Evolutionary conservation across 1,140 invertebrate species (phyloP), one percentile per base, ranked within the genome.

Genomic region (Drosophila hydei): DNA sequence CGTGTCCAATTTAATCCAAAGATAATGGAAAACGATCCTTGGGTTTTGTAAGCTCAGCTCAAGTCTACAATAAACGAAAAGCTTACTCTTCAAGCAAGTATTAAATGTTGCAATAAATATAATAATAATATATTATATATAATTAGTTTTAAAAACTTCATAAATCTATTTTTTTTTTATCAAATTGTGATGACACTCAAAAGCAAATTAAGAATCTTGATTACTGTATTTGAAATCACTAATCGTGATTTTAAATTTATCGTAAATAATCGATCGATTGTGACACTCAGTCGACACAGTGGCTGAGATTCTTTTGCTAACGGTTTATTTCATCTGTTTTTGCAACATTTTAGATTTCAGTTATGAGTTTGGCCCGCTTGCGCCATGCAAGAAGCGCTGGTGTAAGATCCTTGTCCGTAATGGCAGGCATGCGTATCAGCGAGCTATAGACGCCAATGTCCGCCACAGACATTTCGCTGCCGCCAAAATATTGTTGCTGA

Each of bases 381-480:
- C 83, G 70, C 90, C 90, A 91, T 6, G 85, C 87, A 9, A 76
- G 56, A 8, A 91, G 61, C 19, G 87, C 77, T 0, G 90, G 90
- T 8, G 90, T 83, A n/a, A 91, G 60, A 54, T 91, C 90, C 67
- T 90, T 91, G 5, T 87, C 72, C 0, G 67, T 83, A n/a, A 91
- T 72, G 8, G 64, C 21, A n/a, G 89, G 84, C 79, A 91, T 85
- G 16, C 90, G 88, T 60, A 79, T 85, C 9, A 91, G 63, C 2
- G 90, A 90, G 40, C 90, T 91, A 18, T 90, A 75, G 5, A 91
- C 90, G 12, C 87, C 90, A 43, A 91, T 89, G 33, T 91, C 90
- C 6, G 90, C 90, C 19, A 91, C 75, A 3, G 90, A 90, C 63
- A 91, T 81, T 70, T 88, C 54, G 11, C 64, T 42, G 16, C 90